These are phyloP conservation scores for Drosophila colorata DNA, from an alignment of 2,888 invertebrate species.

Conservation along the genomic window DNA sequence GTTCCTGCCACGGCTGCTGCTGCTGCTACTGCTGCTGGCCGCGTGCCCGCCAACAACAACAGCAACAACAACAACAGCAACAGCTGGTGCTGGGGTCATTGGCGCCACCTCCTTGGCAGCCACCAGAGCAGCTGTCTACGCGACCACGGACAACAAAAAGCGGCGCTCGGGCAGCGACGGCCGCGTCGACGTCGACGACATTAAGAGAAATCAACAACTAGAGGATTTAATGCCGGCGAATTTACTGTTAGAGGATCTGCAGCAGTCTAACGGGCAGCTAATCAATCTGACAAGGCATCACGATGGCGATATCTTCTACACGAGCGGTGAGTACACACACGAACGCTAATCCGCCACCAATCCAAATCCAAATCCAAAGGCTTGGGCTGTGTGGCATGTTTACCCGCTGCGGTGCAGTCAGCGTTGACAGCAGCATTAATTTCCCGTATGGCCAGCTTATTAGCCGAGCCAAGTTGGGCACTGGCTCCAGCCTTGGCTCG, in stretches of 20 bases:
- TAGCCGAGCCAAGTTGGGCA: slow-evolving; percentile 24
- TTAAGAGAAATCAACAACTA: slow-evolving; percentile 48
- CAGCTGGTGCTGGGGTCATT: slow-evolving; percentile 48
- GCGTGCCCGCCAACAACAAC: slow-evolving; percentile 17
- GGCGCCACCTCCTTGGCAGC: slow-evolving; percentile 72
- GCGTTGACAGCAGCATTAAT: slow-evolving; percentile 69
- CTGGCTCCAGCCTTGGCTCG: slow-evolving; percentile 20
- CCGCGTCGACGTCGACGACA: slow-evolving; percentile 17
- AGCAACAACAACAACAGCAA: slow-evolving; percentile 51
- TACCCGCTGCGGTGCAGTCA: slow-evolving; percentile 26
- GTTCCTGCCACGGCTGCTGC: slow-evolving; percentile 36
- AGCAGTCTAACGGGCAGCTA: slow-evolving; percentile 77
- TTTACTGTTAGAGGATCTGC: slow-evolving; percentile 82
- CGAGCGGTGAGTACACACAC: slow-evolving; percentile 82
- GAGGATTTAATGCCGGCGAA: slow-evolving; percentile 72
- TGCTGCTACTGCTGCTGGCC: slow-evolving; percentile 45
- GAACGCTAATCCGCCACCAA: background rate
- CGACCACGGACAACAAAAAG: slow-evolving; percentile 28
- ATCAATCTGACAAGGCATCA: slow-evolving; percentile 85
- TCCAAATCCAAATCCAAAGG: slow-evolving; percentile 14
- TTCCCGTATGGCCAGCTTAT: slow-evolving; percentile 50
- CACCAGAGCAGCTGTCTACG: slow-evolving; percentile 57
- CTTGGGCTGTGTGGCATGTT: slow-evolving; percentile 43
- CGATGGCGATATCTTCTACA: slow-evolving; percentile 85
- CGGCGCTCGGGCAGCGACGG: slow-evolving; percentile 3